phyloP scores from a whole-genome alignment of 2,888 invertebrate genomes.

The Campoplex capitator region DNA sequence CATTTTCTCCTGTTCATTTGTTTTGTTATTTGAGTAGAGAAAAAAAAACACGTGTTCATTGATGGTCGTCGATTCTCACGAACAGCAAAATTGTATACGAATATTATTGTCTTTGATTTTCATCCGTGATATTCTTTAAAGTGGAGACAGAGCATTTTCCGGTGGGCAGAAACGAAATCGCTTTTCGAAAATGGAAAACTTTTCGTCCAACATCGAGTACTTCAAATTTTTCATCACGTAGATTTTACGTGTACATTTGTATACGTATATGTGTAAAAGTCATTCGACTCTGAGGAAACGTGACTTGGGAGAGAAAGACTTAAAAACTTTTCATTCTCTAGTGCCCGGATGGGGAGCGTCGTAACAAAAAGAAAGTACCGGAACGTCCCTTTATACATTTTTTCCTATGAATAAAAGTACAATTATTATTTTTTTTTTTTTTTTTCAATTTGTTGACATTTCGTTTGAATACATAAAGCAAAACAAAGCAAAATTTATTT shows the following conservation, averaged over 20 bases:
- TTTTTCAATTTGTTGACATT: not conserved
- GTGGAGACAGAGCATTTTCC: not conserved
- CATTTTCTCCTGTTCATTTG: constrained; percentile 7
- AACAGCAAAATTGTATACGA: not conserved
- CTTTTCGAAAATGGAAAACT: constrained; percentile 51
- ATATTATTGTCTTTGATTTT: not conserved
- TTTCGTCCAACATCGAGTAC: constrained; percentile 9
- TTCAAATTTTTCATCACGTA: constrained; percentile 12
- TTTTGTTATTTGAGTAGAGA: constrained; percentile 3
- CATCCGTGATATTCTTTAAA: not conserved
- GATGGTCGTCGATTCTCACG: constrained; percentile 1
- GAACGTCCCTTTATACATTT: constrained; percentile 13
- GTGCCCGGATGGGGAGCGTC: not conserved
- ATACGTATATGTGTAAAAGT: constrained; percentile 4
- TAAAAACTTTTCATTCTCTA: constrained; percentile 40
- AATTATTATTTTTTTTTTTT: not conserved
- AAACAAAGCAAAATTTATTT: not conserved
- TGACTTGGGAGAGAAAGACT: constrained; percentile 30
- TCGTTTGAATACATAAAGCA: not conserved
- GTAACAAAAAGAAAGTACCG: not conserved
- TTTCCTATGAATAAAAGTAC: not conserved
- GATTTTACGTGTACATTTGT: not conserved
- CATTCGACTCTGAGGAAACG: constrained; percentile 18
- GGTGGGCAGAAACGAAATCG: not conserved
- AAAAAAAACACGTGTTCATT: not conserved